Evolutionary conservation across 23 tunicate genomes (phyloP).

Genomic region (Halocynthia roretzi): DNA sequence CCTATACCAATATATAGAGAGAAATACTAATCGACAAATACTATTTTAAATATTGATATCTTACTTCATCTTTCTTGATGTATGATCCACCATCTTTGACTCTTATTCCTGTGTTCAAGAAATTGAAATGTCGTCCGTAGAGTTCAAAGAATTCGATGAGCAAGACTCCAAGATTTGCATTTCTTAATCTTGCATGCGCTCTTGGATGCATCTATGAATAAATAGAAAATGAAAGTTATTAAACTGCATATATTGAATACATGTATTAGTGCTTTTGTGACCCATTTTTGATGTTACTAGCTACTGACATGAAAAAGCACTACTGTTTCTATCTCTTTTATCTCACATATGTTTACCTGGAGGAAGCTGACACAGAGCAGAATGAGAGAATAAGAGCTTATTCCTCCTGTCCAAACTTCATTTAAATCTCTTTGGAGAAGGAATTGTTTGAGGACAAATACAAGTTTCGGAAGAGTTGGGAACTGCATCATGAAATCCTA

Average conservation of each 20-base stretch:
- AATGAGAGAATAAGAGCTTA: conserved; percentile 83
- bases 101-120: conserved; percentile 43
- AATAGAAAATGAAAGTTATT: background rate
- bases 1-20: too few species aligned
- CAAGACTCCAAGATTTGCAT: conserved; percentile 67
- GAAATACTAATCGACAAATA: too few species aligned
- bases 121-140: conserved; percentile 85
- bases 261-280: too few species aligned
- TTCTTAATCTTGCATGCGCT: conserved; percentile 20
- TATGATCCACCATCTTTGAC: conserved; percentile 71
- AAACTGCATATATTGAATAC: background rate
- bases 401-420: conserved; percentile 97
- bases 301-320: too few species aligned
- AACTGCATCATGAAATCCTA: conserved; percentile 66
- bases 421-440: conserved; percentile 74
- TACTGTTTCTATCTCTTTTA: too few species aligned
- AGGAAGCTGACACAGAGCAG: conserved; percentile 80
- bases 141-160: conserved; percentile 94
- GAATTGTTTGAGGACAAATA: conserved; percentile 82
- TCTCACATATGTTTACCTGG: too few species aligned
- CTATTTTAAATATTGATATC: background rate
- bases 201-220: conserved; percentile 58
- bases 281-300: too few species aligned
- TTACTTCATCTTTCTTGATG: conserved; percentile 59
- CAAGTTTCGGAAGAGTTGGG: conserved; percentile 70